phyloP scores from a whole-genome alignment of 2,113 vertebrate species.

The Alectura lathami region DNA sequence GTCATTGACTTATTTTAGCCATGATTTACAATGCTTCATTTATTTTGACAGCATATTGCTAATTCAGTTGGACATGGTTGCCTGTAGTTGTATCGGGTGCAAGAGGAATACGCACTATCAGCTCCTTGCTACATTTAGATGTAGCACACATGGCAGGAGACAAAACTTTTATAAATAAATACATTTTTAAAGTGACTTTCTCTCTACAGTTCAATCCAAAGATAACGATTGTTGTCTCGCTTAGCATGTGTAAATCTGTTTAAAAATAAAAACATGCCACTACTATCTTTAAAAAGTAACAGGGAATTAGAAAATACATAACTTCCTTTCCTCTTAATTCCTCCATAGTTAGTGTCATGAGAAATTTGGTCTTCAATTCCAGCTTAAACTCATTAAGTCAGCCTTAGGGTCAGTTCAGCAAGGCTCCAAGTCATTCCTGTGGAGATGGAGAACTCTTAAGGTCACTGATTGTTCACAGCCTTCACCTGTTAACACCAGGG shows the following conservation, averaged over 20 bases:
- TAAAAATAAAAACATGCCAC: constrained; percentile 1
- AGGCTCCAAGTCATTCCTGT: background rate
- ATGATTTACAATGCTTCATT: rapidly evolving
- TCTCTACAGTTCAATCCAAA: background rate
- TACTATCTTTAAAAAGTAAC: background rate
- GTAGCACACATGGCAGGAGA: background rate
- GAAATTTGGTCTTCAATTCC: background rate
- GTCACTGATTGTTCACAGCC: background rate
- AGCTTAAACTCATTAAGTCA: background rate
- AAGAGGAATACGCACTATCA: background rate
- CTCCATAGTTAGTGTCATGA: background rate
- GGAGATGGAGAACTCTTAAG: background rate
- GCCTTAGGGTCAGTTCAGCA: background rate
- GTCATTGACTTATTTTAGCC: background rate
- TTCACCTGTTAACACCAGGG: rapidly evolving
- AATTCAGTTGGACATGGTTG: background rate
- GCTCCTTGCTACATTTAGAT: background rate
- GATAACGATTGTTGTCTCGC: background rate
- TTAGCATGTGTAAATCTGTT: background rate
- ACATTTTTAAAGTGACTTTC: constrained; percentile 44
- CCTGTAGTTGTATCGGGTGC: background rate
- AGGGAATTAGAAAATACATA: background rate
- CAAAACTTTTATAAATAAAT: constrained; percentile 8
- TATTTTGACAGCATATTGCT: background rate
- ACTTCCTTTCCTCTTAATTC: background rate